Conservation (phyloP, 2,113 vertebrate species). For the Peucedramus taeniatus region DNA sequence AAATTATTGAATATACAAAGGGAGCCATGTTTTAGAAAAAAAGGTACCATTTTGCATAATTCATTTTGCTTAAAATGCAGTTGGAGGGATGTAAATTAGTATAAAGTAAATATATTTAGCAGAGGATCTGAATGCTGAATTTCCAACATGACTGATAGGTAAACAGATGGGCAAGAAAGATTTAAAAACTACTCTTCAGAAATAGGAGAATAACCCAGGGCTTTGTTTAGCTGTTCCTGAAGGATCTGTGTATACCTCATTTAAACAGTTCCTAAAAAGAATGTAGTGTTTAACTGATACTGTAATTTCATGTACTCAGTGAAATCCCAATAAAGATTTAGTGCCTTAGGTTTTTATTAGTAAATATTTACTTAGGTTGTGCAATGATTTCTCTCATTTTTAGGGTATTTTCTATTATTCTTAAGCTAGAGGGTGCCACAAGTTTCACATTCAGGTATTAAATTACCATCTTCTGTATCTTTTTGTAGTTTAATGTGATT, state of each 20-base stretch:
- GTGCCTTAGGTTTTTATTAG: conserved; percentile 35
- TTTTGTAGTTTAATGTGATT: not conserved
- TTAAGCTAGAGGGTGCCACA: not conserved
- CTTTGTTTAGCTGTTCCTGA: not conserved
- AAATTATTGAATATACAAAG: not conserved
- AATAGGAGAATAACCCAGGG: not conserved
- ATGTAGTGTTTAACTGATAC: not conserved
- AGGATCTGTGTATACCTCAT: not conserved
- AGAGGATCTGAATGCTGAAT: not conserved
- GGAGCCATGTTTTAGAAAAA: not conserved
- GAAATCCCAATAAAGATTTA: not conserved
- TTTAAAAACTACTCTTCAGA: not conserved
- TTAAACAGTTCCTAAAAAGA: conserved; percentile 31
- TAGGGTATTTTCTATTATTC: not conserved
- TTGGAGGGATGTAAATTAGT: not conserved
- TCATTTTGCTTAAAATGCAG: not conserved
- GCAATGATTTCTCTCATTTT: not conserved
- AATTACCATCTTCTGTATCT: not conserved
- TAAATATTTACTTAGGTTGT: not conserved
- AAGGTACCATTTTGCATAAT: not conserved
- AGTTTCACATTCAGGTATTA: not conserved
- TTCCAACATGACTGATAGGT: not conserved
- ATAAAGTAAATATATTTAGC: not conserved
- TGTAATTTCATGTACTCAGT: not conserved
- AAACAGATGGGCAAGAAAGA: not conserved